Base-by-base conservation (phyloP, 1,140 invertebrate species). In the Teleogryllus occipitalis region DNA sequence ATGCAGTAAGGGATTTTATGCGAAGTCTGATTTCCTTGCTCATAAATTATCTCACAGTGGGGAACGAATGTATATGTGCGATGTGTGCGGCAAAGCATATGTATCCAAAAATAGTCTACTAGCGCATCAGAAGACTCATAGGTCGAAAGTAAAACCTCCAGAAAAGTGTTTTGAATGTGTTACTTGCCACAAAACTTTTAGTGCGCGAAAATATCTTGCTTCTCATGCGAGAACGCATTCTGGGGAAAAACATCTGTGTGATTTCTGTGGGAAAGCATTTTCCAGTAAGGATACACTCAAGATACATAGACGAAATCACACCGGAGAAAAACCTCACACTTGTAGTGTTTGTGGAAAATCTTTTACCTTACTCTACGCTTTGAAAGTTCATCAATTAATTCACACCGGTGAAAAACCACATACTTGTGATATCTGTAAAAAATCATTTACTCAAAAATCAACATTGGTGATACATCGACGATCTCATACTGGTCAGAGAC, bases 391-490 rank as follows among this genome's bases (percentile, higher is more conserved):
- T 74, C 79, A 80, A 22, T 74, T 80, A 8, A 83, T 82, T 27
- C 83, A 83, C 78, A 83, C 83, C 12, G 88, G 88, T 0, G 87
- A 88, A 54, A 89, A 89, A 81, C 88, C 88, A 0, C 87, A 88
- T 78, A 83, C 85, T 0, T 89, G 88, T 82, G 86, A 88, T 49
- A 80, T 87, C 7, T 89, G 90, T 77, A 91, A 90, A 14, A 91
- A 95, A 83, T 88, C 91, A 8, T 96, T 96, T 85, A 93, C 92
- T 0, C 94, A 96, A 85, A 90, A 93, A 8, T 93, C 92, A 54
- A 90, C 89, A 65, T 87, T 94, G 15, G 90, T 93, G 79, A 93
- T 93, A 21, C 94, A 95, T 85, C 90, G 93, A 81, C 87, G 93
- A 82, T 91, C 91, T 82, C 93, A 95, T 86, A 94, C 92, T 27